phyloP scores from a whole-genome alignment of 2,797 vertebrate species.

The Otolemur crassicaudatus region DNA sequence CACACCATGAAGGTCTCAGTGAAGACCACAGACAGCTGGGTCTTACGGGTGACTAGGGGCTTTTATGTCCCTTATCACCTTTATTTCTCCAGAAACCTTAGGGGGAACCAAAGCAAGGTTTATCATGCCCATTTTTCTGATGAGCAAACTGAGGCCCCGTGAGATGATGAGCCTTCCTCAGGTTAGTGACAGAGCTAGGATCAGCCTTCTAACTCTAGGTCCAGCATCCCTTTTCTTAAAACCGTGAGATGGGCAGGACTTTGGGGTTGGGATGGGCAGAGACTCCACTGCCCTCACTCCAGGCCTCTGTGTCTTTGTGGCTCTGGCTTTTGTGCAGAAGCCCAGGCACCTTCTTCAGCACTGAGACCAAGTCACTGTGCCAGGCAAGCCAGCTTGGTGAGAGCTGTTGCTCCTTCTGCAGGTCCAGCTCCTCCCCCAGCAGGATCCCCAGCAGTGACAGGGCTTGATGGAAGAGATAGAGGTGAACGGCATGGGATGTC shows the following conservation, averaged over 20 bases:
- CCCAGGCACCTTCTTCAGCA: not conserved
- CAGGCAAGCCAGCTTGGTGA: not conserved
- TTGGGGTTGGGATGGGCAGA: not conserved
- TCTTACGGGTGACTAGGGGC: not conserved
- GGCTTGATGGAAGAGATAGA: not conserved
- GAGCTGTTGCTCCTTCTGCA: not conserved
- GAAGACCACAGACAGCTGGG: not conserved
- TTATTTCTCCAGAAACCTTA: not conserved
- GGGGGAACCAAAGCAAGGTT: not conserved
- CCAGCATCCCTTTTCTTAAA: not conserved
- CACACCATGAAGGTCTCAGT: not conserved
- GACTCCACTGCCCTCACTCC: not conserved
- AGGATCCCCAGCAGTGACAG: too few relatives aligned
- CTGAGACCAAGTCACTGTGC: not conserved
- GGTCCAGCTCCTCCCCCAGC: rapidly evolving
- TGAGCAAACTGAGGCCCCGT: not conserved
- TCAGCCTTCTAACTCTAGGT: not conserved
- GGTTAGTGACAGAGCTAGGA: not conserved
- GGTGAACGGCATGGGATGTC: not conserved
- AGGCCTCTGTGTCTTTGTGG: not conserved
- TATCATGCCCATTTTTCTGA: not conserved
- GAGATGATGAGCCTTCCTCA: not conserved
- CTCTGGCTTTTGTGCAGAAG: not conserved
- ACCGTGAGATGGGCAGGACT: not conserved
- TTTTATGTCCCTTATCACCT: not conserved